phyloP scores from a whole-genome alignment of 1,140 invertebrate genomes.

The Hesperophylax magnus region DNA sequence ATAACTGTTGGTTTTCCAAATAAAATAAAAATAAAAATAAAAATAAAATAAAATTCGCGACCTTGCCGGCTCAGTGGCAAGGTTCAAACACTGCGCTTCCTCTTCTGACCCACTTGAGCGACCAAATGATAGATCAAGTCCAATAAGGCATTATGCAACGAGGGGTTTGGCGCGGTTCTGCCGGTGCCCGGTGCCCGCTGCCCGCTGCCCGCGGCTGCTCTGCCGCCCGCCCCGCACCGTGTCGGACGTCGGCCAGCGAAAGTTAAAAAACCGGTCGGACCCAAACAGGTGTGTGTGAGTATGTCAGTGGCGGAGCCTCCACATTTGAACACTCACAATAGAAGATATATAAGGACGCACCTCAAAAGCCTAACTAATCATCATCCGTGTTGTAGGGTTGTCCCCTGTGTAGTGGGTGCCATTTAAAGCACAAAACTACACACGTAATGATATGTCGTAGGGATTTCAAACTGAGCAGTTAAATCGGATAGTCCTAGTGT shows the following conservation, averaged over 20 bases:
- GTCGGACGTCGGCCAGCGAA: not conserved
- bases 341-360: too few species aligned
- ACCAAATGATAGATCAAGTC: slow-evolving; percentile 26
- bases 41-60: too few species aligned
- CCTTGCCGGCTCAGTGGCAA: slow-evolving; percentile 5
- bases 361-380: too few species aligned
- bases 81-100: slow-evolving; percentile 18
- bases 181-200: not conserved
- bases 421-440: too few species aligned
- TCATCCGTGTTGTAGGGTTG: too few species aligned
- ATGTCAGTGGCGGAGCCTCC: too few species aligned
- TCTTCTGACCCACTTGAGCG: slow-evolving; percentile 26
- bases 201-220: not conserved
- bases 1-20: too few species aligned
- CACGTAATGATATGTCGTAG: too few species aligned
- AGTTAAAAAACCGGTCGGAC: slow-evolving; percentile 38
- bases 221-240: not conserved
- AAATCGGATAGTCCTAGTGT: too few species aligned
- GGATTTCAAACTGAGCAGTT: too few species aligned
- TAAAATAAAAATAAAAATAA: too few species aligned
- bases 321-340: too few species aligned
- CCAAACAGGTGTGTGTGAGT: slow-evolving; percentile 1
- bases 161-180: not conserved
- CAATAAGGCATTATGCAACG: slow-evolving; percentile 19
- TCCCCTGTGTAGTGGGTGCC: not conserved